phyloP scores from a whole-genome alignment of 2,797 vertebrate species.

The Malurus splendens region DNA sequence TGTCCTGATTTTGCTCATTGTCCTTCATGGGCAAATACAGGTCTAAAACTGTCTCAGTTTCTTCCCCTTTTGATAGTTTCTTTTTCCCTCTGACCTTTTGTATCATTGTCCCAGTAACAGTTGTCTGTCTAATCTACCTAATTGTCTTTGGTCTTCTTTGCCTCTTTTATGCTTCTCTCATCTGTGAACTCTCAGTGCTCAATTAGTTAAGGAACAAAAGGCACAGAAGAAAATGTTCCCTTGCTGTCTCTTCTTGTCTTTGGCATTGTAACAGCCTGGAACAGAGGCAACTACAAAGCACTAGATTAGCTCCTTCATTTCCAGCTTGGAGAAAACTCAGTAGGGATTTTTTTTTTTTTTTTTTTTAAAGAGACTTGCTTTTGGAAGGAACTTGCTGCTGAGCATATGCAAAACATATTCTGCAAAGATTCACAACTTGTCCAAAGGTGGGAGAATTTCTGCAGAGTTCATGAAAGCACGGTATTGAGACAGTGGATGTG shows the following conservation, averaged over 20 bases:
- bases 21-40: background rate
- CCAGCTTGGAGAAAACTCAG: background rate
- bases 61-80: background rate
- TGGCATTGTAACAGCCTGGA: slow-evolving; percentile 14
- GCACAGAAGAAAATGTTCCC: slow-evolving; percentile 40
- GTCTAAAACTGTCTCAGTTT: background rate
- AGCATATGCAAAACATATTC: background rate
- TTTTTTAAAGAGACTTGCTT: background rate
- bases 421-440: background rate
- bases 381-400: background rate
- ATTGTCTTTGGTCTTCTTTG: slow-evolving; percentile 40
- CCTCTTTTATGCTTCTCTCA: background rate
- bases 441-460: background rate
- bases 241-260: slow-evolving; percentile 39
- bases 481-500: background rate
- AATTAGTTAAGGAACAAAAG: slow-evolving; percentile 35
- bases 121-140: slow-evolving; percentile 49
- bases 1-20: background rate
- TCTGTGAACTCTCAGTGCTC: slow-evolving; percentile 31
- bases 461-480: background rate
- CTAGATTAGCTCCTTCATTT: slow-evolving; percentile 32
- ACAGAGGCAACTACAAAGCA: slow-evolving; percentile 17
- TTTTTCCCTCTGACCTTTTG: background rate
- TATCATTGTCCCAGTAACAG: background rate
- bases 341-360: background rate